Evolutionary conservation across 2,113 vertebrate genomes (phyloP).

Genomic region (Tonatia bakeri): DNA sequence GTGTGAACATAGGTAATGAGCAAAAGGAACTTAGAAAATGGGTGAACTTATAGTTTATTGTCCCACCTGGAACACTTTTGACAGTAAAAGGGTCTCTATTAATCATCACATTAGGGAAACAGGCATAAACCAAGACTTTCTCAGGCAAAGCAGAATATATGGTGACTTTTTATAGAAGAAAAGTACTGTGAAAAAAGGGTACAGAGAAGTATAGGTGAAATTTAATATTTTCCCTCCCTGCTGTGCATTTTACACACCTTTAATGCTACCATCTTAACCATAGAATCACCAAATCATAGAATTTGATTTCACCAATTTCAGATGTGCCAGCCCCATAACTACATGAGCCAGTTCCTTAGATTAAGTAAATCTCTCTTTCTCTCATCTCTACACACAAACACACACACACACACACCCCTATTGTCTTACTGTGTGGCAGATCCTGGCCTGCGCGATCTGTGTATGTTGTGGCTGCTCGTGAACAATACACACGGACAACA

Average conservation of each 20-base stretch:
- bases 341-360: not conserved
- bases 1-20: not conserved
- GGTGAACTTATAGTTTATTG: not conserved
- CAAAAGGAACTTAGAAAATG: constrained; percentile 12
- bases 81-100: not conserved
- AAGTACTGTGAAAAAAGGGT: not conserved
- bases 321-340: not conserved
- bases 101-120: constrained; percentile 4
- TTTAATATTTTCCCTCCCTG: not conserved
- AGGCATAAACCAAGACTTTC: not conserved
- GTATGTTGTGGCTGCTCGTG: too few relatives aligned
- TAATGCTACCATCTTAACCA: not conserved
- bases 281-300: not conserved
- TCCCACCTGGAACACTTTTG: not conserved
- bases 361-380: not conserved
- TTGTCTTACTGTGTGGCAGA: not conserved
- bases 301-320: not conserved
- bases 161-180: not conserved
- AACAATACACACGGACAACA: too few relatives aligned
- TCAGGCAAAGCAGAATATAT: not conserved
- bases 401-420: not conserved
- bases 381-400: not conserved
- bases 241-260: not conserved
- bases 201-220: not conserved
- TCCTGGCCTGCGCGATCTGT: too few relatives aligned